Evolutionary conservation across 2,113 vertebrate species (phyloP), one percentile per base, ranked within the genome.

Genomic region (Petaurus breviceps): DNA sequence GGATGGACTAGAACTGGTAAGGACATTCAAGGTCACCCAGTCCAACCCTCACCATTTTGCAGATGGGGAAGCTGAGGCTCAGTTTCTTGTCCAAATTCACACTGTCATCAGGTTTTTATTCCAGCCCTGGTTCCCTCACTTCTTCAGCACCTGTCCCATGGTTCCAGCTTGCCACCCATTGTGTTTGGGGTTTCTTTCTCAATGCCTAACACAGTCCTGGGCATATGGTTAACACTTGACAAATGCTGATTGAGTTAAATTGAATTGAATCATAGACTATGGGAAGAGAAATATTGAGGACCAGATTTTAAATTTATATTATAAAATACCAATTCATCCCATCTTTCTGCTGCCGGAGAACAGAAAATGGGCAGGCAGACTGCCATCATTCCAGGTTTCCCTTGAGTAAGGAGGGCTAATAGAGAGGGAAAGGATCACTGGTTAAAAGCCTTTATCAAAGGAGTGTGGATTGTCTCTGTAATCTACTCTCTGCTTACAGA

Each of bases 371-470:
- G 28, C 12, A 77, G 92, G 90, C 52, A 92, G 96, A 23, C 8
- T 3, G 28, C 5, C 43, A 49, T 31, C 0, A 0, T 0, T 23
- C n/a, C 19, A 51, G 94, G 51, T 51, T 43, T 22, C 53, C 93
- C 26, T 50, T 91, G 95, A 50, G 43, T 1, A 8, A 37, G 93
- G 8, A 68, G 24, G 49, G 77, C 89, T 53, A 54, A 93, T 68
- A n/a, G 37, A 0, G 47, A 93, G 89, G 92, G 8, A 31, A 43
- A 94, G 28, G 46, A 57, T 50, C 25, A 14, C 0, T 14, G 91
- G 54, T 28, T 92, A 93, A 43, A 96, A 95, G 68, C 91, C 61
- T 91, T 97, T 51, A 22, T 93, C 37, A 10, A 11, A 95, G 95
- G 24, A 4, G 26, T 46, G 51, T 84, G 84, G 52, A 43, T 55